These are phyloP conservation scores for Amphiura filiformis DNA, from an alignment of 35 echinoderm and acorn worm species.

Conservation along the genomic window DNA sequence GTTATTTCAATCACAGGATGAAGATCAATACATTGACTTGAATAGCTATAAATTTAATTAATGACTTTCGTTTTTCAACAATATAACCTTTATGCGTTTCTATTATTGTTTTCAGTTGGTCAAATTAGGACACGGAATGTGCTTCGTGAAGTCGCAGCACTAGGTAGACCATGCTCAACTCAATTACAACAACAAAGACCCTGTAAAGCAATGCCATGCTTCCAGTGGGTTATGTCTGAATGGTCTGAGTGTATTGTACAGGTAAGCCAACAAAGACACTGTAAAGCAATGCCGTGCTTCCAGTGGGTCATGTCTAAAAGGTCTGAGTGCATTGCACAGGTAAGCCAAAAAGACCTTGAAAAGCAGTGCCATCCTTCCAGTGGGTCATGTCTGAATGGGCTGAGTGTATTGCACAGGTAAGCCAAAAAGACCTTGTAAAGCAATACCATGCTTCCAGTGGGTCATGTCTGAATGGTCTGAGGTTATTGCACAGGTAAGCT, in stretches of 20 bases:
- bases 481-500: conserved; percentile 47
- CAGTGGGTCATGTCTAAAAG: conserved; percentile 59
- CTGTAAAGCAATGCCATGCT: conserved; percentile 84
- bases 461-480: conserved; percentile 55
- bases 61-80: too few relatives aligned
- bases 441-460: conserved; percentile 81
- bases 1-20: too few relatives aligned
- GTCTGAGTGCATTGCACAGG: conserved; percentile 43
- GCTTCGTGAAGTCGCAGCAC: conserved; percentile 49
- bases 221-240: conserved; percentile 53
- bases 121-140: conserved; percentile 47
- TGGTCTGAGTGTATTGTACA: conserved; percentile 53
- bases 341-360: conserved; percentile 84
- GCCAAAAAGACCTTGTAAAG: too few relatives aligned
- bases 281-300: conserved; percentile 83
- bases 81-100: too few relatives aligned
- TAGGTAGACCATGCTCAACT: conserved; percentile 66
- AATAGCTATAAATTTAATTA: too few relatives aligned
- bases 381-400: conserved; percentile 66
- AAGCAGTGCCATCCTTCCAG: conserved; percentile 75
- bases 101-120: conserved; percentile 49
- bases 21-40: too few relatives aligned
- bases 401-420: conserved; percentile 32
- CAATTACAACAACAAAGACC: conserved; percentile 58
- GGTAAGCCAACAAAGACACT: conserved; percentile 79